Conservation (phyloP, 2,797 vertebrate species). For the Sebastes variabilis region DNA sequence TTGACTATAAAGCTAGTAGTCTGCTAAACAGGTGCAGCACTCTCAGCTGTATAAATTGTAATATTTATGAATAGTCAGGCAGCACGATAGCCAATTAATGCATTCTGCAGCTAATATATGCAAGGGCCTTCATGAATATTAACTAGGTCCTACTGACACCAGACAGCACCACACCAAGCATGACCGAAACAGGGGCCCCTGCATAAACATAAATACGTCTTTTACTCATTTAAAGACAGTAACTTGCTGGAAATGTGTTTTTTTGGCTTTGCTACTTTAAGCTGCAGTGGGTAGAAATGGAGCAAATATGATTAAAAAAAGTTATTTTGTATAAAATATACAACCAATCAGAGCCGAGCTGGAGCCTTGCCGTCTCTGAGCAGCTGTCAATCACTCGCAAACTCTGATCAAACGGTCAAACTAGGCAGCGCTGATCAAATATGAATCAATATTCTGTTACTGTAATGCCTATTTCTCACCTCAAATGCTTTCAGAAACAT, state of each 20-base stretch:
- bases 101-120: slow-evolving; percentile 43
- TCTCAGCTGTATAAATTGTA: slow-evolving; percentile 6
- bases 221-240: neutral
- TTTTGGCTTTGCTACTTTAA: neutral
- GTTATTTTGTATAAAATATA: too few species aligned
- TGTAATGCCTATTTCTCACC: too few species aligned
- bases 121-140: slow-evolving; percentile 48
- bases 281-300: too few species aligned
- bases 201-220: slow-evolving; percentile 5
- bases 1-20: neutral
- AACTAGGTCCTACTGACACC: slow-evolving; percentile 5
- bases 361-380: too few species aligned
- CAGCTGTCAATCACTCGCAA: too few species aligned
- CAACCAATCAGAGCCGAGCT: too few species aligned
- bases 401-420: too few species aligned
- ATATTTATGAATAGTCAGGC: slow-evolving; percentile 12
- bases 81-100: slow-evolving; percentile 37
- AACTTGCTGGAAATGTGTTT: neutral
- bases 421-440: too few species aligned
- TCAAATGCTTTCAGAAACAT: too few species aligned
- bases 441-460: too few species aligned
- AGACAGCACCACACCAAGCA: slow-evolving; percentile 22
- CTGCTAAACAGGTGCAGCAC: slow-evolving; percentile 5
- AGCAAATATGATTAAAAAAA: too few species aligned
- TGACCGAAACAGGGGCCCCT: slow-evolving; percentile 2